Percentiles rank a stretch among this genome's conserved stretches.
These are phyloP conservation scores for Meganola albula DNA, from an alignment of 2,888 invertebrate species.

Conservation along the genomic window DNA sequence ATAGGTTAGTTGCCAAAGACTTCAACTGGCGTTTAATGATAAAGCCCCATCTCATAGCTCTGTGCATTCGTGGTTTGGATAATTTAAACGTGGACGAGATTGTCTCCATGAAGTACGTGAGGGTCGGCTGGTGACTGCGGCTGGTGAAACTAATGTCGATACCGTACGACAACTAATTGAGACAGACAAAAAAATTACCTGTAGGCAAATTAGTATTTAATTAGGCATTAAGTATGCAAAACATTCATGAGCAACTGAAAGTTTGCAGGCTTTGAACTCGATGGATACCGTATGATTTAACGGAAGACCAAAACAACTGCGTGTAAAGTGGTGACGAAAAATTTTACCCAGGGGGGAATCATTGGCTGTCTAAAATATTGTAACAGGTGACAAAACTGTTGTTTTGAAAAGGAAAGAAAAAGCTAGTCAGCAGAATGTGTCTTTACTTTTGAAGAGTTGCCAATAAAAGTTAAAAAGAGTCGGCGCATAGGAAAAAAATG, in stretches of 20 bases:
- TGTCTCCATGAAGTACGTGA: background rate
- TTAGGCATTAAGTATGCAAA: background rate
- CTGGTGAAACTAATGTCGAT: background rate
- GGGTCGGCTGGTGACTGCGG: background rate
- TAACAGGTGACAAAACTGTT: background rate
- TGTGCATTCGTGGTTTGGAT: background rate
- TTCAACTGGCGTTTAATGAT: background rate
- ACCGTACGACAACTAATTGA: background rate
- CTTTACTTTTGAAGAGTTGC: no score
- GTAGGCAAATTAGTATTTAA: background rate
- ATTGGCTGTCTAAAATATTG: background rate
- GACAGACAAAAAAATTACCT: background rate
- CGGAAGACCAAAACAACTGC: slow-evolving; percentile 1
- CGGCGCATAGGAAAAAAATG: background rate
- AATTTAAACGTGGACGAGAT: background rate
- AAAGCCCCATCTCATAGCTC: background rate
- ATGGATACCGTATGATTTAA: background rate
- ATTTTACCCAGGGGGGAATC: background rate
- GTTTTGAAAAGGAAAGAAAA: background rate
- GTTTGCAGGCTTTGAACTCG: background rate
- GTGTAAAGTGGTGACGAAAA: background rate
- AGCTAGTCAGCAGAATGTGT: no score
- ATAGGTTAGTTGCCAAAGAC: background rate
- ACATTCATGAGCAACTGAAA: background rate
- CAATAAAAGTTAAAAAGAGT: no score